A percentile compares a stretch with the other conserved stretches of the same genome.
phyloP scores from a whole-genome alignment of 2,888 invertebrate species.

The Drosophila meridiana region DNA sequence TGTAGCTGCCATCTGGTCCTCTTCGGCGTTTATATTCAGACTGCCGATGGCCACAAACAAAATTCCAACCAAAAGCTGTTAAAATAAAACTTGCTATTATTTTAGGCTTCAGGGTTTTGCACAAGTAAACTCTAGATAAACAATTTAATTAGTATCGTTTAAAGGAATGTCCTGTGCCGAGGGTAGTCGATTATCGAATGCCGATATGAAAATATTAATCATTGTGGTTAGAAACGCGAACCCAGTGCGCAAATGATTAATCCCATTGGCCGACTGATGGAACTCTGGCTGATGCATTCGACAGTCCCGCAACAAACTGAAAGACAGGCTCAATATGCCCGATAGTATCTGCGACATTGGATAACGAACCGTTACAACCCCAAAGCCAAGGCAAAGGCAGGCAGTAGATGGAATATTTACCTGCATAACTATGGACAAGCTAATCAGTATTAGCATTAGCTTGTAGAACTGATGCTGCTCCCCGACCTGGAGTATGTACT shows the following conservation, averaged over 20 bases:
- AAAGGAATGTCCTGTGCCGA: conserved; percentile 72
- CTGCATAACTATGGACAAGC: conserved; percentile 93
- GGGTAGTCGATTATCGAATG: conserved; percentile 89
- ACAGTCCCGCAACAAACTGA: conserved; percentile 92
- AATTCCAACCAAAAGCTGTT: conserved; percentile 92
- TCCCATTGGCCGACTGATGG: conserved; percentile 88
- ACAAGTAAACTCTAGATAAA: too few species aligned
- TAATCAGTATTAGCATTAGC: conserved; percentile 91
- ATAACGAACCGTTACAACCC: conserved; percentile 52
- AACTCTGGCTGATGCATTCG: conserved; percentile 90
- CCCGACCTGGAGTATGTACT: conserved; percentile 94
- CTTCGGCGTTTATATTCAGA: conserved; percentile 91
- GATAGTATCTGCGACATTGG: conserved; percentile 88
- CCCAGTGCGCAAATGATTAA: conserved; percentile 90
- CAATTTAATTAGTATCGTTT: conserved; percentile 61
- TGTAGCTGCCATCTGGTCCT: conserved; percentile 91
- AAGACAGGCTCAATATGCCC: conserved; percentile 90
- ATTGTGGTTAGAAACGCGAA: conserved; percentile 90
- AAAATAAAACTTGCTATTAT: conserved; percentile 64
- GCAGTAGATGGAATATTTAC: conserved; percentile 85
- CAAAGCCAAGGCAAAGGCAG: conserved; percentile 13
- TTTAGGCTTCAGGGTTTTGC: too few species aligned
- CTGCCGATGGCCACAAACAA: conserved; percentile 93
- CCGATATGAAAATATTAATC: conserved; percentile 91
- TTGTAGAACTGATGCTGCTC: conserved; percentile 94